Evolutionary conservation across 2,888 invertebrate genomes (phyloP), one percentile per base, ranked within the genome.

Genomic region (Marasmarcha lunaedactyla): DNA sequence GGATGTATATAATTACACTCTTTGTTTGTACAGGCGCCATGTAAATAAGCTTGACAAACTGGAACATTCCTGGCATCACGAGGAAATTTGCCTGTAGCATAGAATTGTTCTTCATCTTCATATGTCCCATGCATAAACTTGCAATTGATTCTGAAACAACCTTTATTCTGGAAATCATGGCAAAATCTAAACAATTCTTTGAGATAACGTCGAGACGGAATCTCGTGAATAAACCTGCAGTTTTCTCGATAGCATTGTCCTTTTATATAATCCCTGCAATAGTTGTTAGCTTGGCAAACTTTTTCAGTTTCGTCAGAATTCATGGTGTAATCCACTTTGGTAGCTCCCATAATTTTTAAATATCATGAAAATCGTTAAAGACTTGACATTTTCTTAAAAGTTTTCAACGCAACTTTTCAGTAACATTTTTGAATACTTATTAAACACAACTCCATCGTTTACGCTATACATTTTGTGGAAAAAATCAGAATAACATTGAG

Each of bases 61-160:
- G 87, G 86, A 33, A 70, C 59, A 43, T 45, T 64, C 1, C 71
- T 62, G 33, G 55, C 48, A 41, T 70, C 69, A 2, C 87, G 86
- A 36, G 90, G 83, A 52, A 88, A 86, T 34, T 86, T 84, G 14
- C 89, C 89, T 38, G 85, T 83, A 42, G 73, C 67, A 51, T 88
- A 91, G 58, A 88, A 91, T 44, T 85, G 83, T 44, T 90, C 89
- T 63, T 91, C 90, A 37, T 91, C 90, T 55, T 89, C 88, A 37
- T 87, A 71, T 4, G 87, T 84, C 54, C 90, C 88, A 62, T 92
- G 92, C 40, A 90, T 72, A 62, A 90, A 91, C 52, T 87, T 88
- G 61, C 91, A 91, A 50, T 86, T 88, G 7, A 71, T 63, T 53
- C 87, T 79, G 42, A 89, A 85, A 46, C 85, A 84, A 47, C 90